Evolutionary conservation across 2,888 invertebrate genomes (phyloP).

Genomic region (Papilio elwesi): DNA sequence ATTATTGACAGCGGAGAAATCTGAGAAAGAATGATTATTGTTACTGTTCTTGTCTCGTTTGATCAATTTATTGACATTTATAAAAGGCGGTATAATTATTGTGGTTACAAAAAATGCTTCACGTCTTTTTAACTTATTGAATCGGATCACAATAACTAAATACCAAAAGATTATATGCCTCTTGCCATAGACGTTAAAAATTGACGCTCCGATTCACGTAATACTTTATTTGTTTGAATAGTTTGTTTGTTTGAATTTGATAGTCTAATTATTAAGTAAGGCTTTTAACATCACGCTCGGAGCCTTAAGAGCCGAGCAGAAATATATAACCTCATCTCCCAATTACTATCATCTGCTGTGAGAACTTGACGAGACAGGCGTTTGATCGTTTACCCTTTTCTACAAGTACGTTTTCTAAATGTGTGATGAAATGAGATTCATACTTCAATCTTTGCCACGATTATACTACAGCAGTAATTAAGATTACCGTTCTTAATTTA

Average conservation of each 20-base stretch:
- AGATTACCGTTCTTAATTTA: constrained; percentile 16
- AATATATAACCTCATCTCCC: too few species aligned
- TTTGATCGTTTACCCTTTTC: too few species aligned
- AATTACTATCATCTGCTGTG: too few species aligned
- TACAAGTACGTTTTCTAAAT: background rate
- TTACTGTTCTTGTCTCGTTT: constrained; percentile 20
- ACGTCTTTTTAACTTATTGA: background rate
- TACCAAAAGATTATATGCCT: background rate
- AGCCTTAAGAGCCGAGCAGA: too few species aligned
- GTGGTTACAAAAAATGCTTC: background rate
- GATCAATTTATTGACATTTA: constrained; percentile 18
- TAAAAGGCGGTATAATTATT: background rate
- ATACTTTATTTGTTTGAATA: too few species aligned
- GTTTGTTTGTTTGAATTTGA: too few species aligned
- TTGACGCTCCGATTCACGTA: too few species aligned
- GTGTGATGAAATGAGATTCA: background rate
- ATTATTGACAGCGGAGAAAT: constrained; percentile 30
- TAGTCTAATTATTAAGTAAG: too few species aligned
- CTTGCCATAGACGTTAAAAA: too few species aligned
- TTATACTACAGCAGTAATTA: constrained; percentile 6
- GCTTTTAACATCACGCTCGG: too few species aligned
- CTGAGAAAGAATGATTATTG: constrained; percentile 33
- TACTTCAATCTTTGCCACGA: background rate
- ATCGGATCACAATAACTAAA: background rate
- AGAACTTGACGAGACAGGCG: too few species aligned